phyloP scores from a whole-genome alignment of 35 echinoderm and acorn worm species.

The Amphiura filiformis region DNA sequence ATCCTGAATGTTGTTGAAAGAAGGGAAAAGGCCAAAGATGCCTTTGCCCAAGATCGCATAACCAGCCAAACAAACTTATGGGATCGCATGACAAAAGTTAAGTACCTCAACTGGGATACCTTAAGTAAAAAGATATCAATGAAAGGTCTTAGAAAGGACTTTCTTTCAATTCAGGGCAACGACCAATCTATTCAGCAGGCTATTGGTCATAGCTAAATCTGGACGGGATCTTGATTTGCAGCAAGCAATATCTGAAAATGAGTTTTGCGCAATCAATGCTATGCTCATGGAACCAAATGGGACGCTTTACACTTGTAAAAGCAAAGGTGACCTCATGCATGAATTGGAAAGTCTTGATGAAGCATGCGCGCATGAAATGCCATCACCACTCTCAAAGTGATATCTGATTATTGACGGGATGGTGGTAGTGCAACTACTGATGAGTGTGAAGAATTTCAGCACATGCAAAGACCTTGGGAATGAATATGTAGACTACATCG shows the following conservation, averaged over 20 bases:
- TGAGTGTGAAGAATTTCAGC: slow-evolving; percentile 7
- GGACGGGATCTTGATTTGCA: slow-evolving; percentile 1
- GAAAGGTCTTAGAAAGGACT: slow-evolving; percentile 17
- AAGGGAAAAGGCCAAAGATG: background rate
- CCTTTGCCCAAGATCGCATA: slow-evolving; percentile 22
- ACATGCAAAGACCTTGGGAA: slow-evolving; percentile 38
- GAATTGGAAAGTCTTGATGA: slow-evolving; percentile 1
- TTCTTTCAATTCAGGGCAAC: slow-evolving; percentile 44
- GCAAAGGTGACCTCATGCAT: slow-evolving; percentile 25
- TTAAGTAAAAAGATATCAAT: slow-evolving; percentile 10
- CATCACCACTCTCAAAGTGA: background rate
- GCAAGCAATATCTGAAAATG: slow-evolving; percentile 13
- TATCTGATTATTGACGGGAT: slow-evolving; percentile 15
- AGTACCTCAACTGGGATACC: slow-evolving; percentile 29
- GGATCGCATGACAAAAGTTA: slow-evolving; percentile 34
- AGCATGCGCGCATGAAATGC: background rate
- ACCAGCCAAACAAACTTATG: slow-evolving; percentile 23
- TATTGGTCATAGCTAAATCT: slow-evolving; percentile 33
- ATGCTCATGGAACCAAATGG: slow-evolving; percentile 27
- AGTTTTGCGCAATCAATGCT: background rate
- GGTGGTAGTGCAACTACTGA: slow-evolving; percentile 1
- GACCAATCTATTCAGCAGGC: slow-evolving; percentile 19
- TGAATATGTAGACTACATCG: no score
- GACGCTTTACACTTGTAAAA: background rate
- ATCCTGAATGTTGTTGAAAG: slow-evolving; percentile 13